Evolutionary conservation across 2,113 vertebrate genomes (phyloP), one percentile per base, ranked within the genome.

Genomic region (Periophthalmus modestus): DNA sequence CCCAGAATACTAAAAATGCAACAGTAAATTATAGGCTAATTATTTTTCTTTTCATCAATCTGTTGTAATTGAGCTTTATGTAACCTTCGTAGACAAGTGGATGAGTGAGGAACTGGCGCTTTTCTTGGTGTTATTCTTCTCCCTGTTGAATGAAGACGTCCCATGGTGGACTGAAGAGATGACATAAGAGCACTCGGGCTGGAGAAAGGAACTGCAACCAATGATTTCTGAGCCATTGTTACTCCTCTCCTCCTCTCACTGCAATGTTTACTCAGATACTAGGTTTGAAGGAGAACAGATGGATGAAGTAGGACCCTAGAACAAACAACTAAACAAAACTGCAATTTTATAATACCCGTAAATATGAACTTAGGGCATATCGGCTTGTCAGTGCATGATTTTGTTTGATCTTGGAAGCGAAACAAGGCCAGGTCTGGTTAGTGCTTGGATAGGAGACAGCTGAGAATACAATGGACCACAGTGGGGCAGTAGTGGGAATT

Each of bases 211-310:
- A 21, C 55, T 68, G 9, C 16, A 63, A 33, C 66, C 65, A 61
- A 61, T 18, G 2, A 72, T 58, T 54, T 63, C 11, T 58, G 57
- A 48, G 43, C 50, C 47, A 46, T 50, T 75, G 21, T 58, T 33
- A 7, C 48, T 72, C 47, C 21, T 48, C 36, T 68, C n/a, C 48
- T 72, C 47, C 21, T 48, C 36, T 68, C n/a, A 70, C 47, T 19
- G 43, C 34, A 67, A 72, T 72, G 43, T 68, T 61, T 71, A 55
- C 55, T 68, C 36, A 46, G 62, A 72, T 16, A 58, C 21, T 46
- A 48, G 65, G 34, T n/a, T 66, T 75, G 15, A 71, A 70, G 69
- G 73, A 47, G 28, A 43, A 86, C 34, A 21, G 23, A 14, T 28
- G 11, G 21, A 16, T 47, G n/a, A 13, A 74, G 50, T n/a, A 19